These are phyloP conservation scores for Drosophila eohydei DNA, from an alignment of 2,888 invertebrate genomes.

Conservation along the genomic window DNA sequence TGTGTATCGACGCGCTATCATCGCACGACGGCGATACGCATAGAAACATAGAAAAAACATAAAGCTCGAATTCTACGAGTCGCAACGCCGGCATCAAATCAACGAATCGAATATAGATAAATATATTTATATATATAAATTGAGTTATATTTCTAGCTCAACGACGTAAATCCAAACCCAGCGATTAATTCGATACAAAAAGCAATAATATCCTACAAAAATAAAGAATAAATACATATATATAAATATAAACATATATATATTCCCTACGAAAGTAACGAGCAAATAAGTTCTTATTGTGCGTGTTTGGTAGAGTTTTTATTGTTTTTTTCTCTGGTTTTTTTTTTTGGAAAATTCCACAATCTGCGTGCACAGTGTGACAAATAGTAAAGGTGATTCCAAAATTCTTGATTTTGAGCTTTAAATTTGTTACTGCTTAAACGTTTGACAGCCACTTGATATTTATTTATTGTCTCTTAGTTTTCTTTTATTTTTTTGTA, in stretches of 20 bases:
- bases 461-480: neutral
- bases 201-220: neutral
- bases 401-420: neutral
- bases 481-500: slow-evolving; percentile 8
- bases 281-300: slow-evolving; percentile 6
- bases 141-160: neutral
- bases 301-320: neutral
- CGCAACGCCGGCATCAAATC: slow-evolving; percentile 20
- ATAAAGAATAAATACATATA: neutral
- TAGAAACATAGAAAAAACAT: slow-evolving; percentile 19
- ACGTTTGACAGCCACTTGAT: neutral
- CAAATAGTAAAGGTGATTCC: slow-evolving; percentile 16
- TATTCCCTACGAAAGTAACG: slow-evolving; percentile 20
- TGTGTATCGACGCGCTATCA: slow-evolving; percentile 68
- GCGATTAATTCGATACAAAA: neutral
- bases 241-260: neutral
- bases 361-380: slow-evolving; percentile 9
- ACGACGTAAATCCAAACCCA: neutral
- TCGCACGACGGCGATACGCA: slow-evolving; percentile 55
- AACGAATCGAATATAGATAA: slow-evolving; percentile 22
- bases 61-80: slow-evolving; percentile 20
- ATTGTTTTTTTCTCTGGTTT: neutral
- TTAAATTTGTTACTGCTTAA: slow-evolving; percentile 8
- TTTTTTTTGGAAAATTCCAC: slow-evolving; percentile 18
- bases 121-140: neutral